A percentile compares a stretch with the other conserved stretches of the same genome.
Evolutionary conservation across 2,888 invertebrate genomes (phyloP).

Genomic region (Mythimna vitellina): DNA sequence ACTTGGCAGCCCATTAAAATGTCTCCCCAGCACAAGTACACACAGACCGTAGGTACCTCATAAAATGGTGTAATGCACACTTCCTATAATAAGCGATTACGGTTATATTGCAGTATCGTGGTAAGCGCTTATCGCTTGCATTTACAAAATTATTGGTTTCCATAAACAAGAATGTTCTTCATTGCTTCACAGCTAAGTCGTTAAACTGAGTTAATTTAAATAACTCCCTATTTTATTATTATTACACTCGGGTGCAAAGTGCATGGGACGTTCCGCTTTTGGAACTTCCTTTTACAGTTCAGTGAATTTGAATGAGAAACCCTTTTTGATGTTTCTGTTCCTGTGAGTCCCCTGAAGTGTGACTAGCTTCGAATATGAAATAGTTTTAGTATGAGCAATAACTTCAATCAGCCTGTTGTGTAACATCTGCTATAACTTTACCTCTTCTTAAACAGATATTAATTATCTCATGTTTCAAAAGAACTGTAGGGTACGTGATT

Average conservation of each 20-base stretch:
- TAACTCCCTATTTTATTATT: conserved; percentile 5
- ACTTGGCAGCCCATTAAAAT: conserved; percentile 36
- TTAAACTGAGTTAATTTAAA: conserved; percentile 31
- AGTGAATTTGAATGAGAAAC: conserved; percentile 28
- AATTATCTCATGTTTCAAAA: not conserved
- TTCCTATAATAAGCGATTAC: conserved; percentile 37
- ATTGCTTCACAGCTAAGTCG: not conserved
- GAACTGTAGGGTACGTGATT: not conserved
- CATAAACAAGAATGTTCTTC: conserved; percentile 3
- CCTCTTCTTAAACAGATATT: not conserved
- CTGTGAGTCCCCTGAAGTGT: conserved; percentile 7
- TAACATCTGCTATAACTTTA: not conserved
- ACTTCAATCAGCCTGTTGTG: not conserved
- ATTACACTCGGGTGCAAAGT: conserved; percentile 25
- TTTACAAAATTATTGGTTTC: conserved; percentile 36
- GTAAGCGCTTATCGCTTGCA: conserved; percentile 15
- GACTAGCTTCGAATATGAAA: not conserved
- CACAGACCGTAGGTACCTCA: conserved; percentile 8
- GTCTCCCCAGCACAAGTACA: conserved; percentile 2
- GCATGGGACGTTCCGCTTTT: conserved; percentile 28
- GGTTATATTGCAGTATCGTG: conserved; percentile 23
- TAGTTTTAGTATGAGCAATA: not conserved
- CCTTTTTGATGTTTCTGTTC: conserved; percentile 28
- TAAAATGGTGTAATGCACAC: conserved; percentile 31
- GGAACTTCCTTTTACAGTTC: conserved; percentile 45